Conservation (phyloP, 2,888 invertebrate species). For the Blomia tropicalis region DNA sequence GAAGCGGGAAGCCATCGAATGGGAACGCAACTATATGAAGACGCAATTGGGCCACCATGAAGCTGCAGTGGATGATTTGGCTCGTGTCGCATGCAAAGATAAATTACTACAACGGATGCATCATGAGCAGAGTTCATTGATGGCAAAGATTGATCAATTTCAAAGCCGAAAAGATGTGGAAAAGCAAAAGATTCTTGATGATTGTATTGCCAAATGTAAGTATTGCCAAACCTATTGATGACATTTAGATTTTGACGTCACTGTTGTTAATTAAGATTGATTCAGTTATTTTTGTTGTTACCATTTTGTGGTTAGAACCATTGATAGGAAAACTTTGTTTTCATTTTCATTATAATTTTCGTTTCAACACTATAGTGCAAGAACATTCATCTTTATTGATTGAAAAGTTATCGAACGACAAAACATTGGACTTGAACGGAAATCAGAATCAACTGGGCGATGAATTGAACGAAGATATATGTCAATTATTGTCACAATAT, state of each 20-base stretch:
- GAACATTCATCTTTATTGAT: slow-evolving; percentile 2
- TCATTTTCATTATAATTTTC: too few species aligned
- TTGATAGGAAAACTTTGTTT: too few species aligned
- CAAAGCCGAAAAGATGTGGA: slow-evolving; percentile 2
- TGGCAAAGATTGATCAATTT: neutral
- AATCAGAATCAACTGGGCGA: neutral
- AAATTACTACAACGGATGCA: neutral
- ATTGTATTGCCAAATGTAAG: neutral
- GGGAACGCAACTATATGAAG: neutral
- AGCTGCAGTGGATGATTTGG: neutral
- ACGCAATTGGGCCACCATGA: neutral
- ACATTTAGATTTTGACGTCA: too few species aligned
- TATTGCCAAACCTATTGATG: neutral
- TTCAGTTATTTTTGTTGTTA: neutral
- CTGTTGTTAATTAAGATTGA: neutral
- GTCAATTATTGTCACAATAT: neutral
- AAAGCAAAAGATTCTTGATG: slow-evolving; percentile 1
- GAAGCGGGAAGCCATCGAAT: neutral
- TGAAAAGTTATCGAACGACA: neutral
- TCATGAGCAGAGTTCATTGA: neutral
- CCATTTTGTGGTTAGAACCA: too few species aligned
- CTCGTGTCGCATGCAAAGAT: neutral
- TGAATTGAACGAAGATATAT: neutral
- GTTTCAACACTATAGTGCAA: too few species aligned
- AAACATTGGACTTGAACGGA: neutral